A percentile compares a stretch with the other conserved stretches of the same genome.
Evolutionary conservation across 2,113 vertebrate genomes (phyloP).

Genomic region (Archilochus colubris): DNA sequence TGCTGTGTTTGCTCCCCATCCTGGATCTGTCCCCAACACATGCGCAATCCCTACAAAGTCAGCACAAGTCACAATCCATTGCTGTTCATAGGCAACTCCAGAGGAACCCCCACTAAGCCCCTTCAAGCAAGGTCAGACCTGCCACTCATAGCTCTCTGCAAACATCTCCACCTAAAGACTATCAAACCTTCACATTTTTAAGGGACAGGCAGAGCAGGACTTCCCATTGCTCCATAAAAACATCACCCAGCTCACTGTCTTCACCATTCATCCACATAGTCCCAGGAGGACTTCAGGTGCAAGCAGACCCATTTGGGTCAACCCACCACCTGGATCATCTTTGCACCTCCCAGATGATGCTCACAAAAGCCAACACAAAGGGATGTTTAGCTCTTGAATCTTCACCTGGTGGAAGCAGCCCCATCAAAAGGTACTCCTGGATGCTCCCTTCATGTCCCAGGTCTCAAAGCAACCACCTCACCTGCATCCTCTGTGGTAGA

Average conservation of each 20-base stretch:
- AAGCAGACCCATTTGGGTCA: neutral
- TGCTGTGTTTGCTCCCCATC: neutral
- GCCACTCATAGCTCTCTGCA: neutral
- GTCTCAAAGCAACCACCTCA: neutral
- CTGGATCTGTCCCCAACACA: neutral
- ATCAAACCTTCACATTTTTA: neutral
- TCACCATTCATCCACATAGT: neutral
- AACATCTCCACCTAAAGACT: neutral
- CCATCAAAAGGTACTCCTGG: neutral
- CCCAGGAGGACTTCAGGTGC: neutral
- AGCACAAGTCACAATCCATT: neutral
- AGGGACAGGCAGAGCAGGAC: neutral
- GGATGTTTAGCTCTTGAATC: neutral
- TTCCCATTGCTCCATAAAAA: neutral
- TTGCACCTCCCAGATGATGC: neutral
- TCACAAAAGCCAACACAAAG: neutral
- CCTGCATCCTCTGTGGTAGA: neutral
- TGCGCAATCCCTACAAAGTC: neutral
- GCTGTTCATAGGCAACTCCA: neutral
- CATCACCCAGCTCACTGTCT: neutral
- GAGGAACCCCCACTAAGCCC: neutral
- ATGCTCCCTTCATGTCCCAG: neutral
- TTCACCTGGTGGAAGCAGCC: neutral
- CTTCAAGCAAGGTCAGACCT: neutral
- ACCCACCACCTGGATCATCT: neutral